A percentile compares a stretch with the other conserved stretches of the same genome.
These are phyloP conservation scores for Dasysyrphus albostriatus DNA, from an alignment of 2,888 invertebrate genomes.

Conservation along the genomic window DNA sequence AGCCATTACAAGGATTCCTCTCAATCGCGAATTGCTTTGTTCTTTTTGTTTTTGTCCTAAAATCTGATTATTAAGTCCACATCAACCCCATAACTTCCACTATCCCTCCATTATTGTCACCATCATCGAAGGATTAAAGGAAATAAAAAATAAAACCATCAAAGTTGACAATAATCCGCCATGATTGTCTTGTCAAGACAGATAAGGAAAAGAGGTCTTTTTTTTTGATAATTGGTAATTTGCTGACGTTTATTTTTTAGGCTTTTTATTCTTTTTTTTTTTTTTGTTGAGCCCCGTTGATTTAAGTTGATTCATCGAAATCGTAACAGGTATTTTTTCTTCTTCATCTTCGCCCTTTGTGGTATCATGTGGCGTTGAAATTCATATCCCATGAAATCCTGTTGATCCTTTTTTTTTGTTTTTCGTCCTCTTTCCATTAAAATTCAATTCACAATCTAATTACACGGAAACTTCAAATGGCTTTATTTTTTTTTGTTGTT, in stretches of 20 bases:
- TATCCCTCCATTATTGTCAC: background rate
- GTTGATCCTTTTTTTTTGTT: conserved; percentile 66
- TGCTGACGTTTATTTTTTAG: conserved; percentile 72
- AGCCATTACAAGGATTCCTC: conserved; percentile 71
- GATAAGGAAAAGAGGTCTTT: conserved; percentile 33
- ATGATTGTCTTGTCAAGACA: conserved; percentile 47
- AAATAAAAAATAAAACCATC: conserved; percentile 60
- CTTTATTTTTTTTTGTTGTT: conserved; percentile 28
- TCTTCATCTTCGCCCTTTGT: background rate
- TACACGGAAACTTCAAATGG: conserved; percentile 76
- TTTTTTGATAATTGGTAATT: conserved; percentile 73
- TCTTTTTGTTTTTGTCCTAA: conserved; percentile 46
- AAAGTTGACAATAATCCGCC: conserved; percentile 65
- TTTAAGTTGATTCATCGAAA: conserved; percentile 65
- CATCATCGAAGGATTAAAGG: conserved; percentile 48
- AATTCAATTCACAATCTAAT: conserved; percentile 75
- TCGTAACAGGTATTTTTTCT: conserved; percentile 66
- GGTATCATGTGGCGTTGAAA: conserved; percentile 56
- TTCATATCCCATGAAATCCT: conserved; percentile 75
- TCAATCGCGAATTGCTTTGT: conserved; percentile 68
- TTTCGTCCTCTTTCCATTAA: conserved; percentile 53
- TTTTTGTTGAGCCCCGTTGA: background rate
- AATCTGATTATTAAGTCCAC: conserved; percentile 72
- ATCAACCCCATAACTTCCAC: conserved; percentile 56
- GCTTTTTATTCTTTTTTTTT: conserved; percentile 4